Conservation (phyloP, 2,113 vertebrate species). For the Pedetes capensis region DNA sequence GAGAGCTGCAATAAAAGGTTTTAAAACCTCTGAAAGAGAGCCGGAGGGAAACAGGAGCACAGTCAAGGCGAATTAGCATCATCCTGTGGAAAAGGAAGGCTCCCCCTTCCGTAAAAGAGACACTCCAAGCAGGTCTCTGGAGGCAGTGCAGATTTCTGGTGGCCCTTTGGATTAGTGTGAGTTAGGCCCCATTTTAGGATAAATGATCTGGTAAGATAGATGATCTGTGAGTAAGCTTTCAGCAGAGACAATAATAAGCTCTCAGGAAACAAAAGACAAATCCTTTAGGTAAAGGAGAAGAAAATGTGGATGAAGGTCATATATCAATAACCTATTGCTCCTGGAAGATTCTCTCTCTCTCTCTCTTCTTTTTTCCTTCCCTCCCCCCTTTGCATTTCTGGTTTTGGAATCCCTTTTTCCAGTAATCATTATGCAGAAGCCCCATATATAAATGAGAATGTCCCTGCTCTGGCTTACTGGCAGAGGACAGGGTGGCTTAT, state of each 20-base stretch:
- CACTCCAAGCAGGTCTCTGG: background rate
- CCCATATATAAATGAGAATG: background rate
- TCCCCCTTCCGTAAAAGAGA: background rate
- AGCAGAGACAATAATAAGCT: background rate
- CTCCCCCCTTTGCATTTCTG: background rate
- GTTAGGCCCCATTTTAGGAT: conserved; percentile 34
- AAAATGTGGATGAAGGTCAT: background rate
- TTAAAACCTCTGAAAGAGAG: conserved; percentile 48
- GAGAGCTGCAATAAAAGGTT: conserved; percentile 25
- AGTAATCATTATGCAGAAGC: background rate
- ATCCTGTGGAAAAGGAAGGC: background rate
- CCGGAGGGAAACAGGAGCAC: background rate
- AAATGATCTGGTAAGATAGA: conserved; percentile 22
- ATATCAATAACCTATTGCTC: background rate
- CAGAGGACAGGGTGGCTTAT: background rate
- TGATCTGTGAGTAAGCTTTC: background rate
- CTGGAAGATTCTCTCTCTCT: background rate
- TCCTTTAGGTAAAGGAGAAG: background rate
- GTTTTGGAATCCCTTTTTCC: background rate
- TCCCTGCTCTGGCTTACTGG: background rate
- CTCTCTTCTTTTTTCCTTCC: background rate
- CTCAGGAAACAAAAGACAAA: conserved; percentile 25
- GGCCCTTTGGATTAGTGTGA: background rate
- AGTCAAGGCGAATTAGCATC: conserved; percentile 39
- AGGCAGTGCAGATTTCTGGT: background rate